These are phyloP conservation scores for Ruditapes philippinarum DNA, from an alignment of 1,140 invertebrate genomes.

Conservation along the genomic window DNA sequence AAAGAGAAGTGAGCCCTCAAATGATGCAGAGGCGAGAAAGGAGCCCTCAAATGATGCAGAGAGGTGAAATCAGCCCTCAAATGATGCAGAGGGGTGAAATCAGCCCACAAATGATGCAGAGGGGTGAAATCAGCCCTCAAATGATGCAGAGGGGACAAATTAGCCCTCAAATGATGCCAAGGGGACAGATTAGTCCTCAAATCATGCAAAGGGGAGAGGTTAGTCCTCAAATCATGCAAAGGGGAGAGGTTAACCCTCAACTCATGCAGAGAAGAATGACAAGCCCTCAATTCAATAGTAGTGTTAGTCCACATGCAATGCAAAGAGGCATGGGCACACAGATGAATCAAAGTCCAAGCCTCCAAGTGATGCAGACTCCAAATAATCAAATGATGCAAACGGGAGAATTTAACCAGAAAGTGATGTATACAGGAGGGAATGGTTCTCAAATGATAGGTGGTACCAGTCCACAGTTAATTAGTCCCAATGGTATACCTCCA, in stretches of 20 bases:
- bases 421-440: constrained; percentile 12
- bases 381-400: constrained; percentile 31
- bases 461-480: background rate
- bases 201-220: background rate
- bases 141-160: constrained; percentile 24
- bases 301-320: background rate
- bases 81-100: background rate
- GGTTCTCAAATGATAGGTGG: background rate
- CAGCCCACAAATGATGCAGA: constrained; percentile 36
- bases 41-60: background rate
- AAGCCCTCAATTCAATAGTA: background rate
- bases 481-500: background rate
- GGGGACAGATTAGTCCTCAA: background rate
- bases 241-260: background rate
- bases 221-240: background rate
- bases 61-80: background rate
- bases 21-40: background rate
- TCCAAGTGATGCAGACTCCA: constrained; percentile 22
- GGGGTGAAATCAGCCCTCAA: background rate
- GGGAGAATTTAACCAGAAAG: background rate
- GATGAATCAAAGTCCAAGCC: constrained; percentile 8
- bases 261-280: background rate
- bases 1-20: background rate
- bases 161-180: background rate
- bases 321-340: background rate